Conservation (phyloP, 1,140 invertebrate species). For the Zophobas atratus region DNA sequence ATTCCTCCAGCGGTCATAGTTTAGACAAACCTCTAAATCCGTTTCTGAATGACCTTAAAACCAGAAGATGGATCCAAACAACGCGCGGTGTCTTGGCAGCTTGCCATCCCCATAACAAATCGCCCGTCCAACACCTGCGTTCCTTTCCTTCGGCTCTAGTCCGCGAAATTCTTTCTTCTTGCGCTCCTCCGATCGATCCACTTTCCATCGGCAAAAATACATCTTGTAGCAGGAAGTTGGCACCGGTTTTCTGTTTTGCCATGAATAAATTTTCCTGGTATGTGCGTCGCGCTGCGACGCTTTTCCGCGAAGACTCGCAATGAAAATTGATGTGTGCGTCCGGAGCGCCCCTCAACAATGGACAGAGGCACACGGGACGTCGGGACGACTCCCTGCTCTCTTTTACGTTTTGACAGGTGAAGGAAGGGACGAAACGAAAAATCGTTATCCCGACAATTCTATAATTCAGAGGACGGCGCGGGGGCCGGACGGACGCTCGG, state of each 20-base stretch:
- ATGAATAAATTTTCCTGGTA: not conserved
- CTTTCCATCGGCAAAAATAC: not conserved
- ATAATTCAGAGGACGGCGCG: not conserved
- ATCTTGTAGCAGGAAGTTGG: not conserved
- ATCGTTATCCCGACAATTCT: not conserved
- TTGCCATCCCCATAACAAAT: conserved; percentile 21
- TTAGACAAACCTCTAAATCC: conserved; percentile 29
- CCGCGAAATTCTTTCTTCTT: not conserved
- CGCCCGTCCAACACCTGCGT: conserved; percentile 24
- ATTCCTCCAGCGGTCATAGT: conserved; percentile 4
- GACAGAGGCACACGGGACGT: too few relatives aligned
- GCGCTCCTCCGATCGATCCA: not conserved
- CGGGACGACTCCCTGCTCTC: not conserved
- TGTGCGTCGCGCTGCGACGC: not conserved
- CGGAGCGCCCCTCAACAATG: too few relatives aligned
- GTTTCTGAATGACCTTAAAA: conserved; percentile 32
- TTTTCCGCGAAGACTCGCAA: too few relatives aligned
- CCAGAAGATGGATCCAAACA: conserved; percentile 24
- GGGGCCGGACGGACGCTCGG: not conserved
- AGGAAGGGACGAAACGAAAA: not conserved
- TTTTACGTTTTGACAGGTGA: too few relatives aligned
- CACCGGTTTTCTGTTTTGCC: not conserved
- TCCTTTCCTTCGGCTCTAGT: not conserved
- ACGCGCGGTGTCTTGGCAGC: conserved; percentile 25
- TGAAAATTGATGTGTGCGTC: too few relatives aligned